Evolutionary conservation across 2,797 vertebrate species (phyloP).

Genomic region (Emys orbicularis): DNA sequence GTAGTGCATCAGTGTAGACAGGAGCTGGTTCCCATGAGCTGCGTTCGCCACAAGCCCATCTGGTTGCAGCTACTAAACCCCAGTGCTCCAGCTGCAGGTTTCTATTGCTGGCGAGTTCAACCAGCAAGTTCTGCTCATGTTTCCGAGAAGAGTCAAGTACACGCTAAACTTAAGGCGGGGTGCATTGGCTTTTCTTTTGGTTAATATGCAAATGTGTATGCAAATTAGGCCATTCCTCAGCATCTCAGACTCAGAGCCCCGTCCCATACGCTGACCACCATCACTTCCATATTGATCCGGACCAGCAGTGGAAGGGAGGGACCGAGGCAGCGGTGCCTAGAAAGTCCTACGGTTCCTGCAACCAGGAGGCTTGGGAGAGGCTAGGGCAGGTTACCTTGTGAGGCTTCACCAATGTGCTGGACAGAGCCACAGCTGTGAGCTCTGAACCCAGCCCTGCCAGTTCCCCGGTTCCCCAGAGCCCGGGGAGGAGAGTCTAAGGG

Average conservation of each 20-base stretch:
- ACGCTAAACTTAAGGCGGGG: background rate
- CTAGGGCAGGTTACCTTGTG: background rate
- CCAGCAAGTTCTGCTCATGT: constrained; percentile 40
- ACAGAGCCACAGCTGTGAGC: fast-evolving
- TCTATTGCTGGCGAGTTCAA: background rate
- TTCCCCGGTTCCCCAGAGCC: background rate
- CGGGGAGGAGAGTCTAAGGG: fast-evolving
- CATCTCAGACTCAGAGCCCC: fast-evolving
- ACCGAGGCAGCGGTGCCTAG: background rate
- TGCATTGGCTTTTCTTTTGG: background rate
- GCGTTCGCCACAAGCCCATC: background rate
- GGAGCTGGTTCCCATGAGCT: too few relatives aligned
- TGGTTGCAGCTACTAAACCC: fast-evolving
- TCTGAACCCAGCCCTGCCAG: background rate
- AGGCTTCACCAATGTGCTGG: too few relatives aligned
- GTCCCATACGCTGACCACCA: too few relatives aligned
- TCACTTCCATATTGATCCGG: background rate
- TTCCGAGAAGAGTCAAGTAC: constrained; percentile 13
- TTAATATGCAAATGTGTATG: background rate
- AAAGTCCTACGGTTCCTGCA: background rate
- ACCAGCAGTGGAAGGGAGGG: background rate
- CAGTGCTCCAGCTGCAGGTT: background rate
- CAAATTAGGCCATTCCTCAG: background rate
- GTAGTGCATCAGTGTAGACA: too few relatives aligned
- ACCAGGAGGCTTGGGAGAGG: background rate